These are phyloP conservation scores for Hedychridium roseum DNA, from an alignment of 2,888 invertebrate genomes.

Conservation along the genomic window DNA sequence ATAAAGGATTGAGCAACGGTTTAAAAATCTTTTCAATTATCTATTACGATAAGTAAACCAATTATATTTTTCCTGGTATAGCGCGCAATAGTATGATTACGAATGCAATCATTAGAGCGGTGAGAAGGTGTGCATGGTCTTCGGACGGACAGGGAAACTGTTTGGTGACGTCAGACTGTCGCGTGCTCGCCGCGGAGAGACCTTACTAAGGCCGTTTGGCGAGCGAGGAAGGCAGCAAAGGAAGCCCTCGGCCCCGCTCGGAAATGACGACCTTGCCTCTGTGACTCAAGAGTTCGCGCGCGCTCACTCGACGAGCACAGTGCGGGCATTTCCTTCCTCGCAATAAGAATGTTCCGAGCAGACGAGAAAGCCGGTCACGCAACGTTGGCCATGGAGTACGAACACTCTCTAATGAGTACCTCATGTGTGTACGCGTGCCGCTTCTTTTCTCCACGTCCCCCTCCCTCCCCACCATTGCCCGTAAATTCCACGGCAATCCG, in stretches of 20 bases:
- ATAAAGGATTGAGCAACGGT: no score
- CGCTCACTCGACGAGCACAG: conserved; percentile 22
- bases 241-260: neutral
- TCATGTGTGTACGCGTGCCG: conserved; percentile 46
- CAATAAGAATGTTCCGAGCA: conserved; percentile 54
- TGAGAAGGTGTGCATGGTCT: no score
- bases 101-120: no score
- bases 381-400: conserved; percentile 62
- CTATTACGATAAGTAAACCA: no score
- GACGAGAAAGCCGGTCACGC: conserved; percentile 64
- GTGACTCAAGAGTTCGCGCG: conserved; percentile 46
- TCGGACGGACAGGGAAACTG: neutral
- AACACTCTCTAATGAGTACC: conserved; percentile 62
- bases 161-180: no score
- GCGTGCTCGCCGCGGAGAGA: conserved; percentile 13
- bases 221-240: no score
- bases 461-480: conserved; percentile 8
- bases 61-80: no score
- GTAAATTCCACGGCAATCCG: no score
- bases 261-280: conserved; percentile 56
- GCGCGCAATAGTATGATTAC: no score
- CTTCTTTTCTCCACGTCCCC: conserved; percentile 14
- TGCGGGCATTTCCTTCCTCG: conserved; percentile 48
- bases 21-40: no score
- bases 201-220: conserved; percentile 29